Conservation (phyloP, 1,140 invertebrate species). For the Antheraea mylitta region DNA sequence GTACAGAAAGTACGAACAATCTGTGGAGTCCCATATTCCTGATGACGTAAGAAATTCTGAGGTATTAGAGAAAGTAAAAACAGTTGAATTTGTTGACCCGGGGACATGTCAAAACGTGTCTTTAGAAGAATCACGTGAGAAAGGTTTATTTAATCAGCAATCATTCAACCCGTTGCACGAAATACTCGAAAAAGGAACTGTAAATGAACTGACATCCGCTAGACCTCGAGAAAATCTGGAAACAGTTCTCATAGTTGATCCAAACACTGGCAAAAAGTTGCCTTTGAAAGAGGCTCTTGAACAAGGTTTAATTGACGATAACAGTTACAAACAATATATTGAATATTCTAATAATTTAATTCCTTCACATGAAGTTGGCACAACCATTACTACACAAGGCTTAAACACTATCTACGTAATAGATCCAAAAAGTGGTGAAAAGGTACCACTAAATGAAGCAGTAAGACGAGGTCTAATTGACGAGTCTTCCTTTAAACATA, state of each 20-base stretch:
- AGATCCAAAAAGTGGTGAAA: slow-evolving; percentile 8
- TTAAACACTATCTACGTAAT: slow-evolving; percentile 5
- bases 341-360: slow-evolving; percentile 9
- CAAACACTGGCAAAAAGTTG: slow-evolving; percentile 5
- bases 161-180: slow-evolving; percentile 68
- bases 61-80: not conserved
- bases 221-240: too few species aligned
- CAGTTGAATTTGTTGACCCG: slow-evolving; percentile 8
- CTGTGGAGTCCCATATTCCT: slow-evolving; percentile 4
- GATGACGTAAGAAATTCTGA: slow-evolving; percentile 9
- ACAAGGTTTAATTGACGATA: not conserved
- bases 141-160: not conserved
- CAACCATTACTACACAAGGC: not conserved
- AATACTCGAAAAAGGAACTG: slow-evolving; percentile 52
- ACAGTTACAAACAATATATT: not conserved
- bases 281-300: not conserved
- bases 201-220: not conserved
- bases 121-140: slow-evolving; percentile 7
- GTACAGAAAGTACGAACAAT: slow-evolving; percentile 4
- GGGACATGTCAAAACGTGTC: slow-evolving; percentile 2
- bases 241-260: slow-evolving; percentile 3
- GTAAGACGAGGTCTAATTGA: slow-evolving; percentile 1
- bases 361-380: not conserved
- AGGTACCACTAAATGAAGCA: not conserved
- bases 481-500: not conserved